Evolutionary conservation across 2,797 vertebrate species (phyloP).

Genomic region (Chrysocyon brachyurus): DNA sequence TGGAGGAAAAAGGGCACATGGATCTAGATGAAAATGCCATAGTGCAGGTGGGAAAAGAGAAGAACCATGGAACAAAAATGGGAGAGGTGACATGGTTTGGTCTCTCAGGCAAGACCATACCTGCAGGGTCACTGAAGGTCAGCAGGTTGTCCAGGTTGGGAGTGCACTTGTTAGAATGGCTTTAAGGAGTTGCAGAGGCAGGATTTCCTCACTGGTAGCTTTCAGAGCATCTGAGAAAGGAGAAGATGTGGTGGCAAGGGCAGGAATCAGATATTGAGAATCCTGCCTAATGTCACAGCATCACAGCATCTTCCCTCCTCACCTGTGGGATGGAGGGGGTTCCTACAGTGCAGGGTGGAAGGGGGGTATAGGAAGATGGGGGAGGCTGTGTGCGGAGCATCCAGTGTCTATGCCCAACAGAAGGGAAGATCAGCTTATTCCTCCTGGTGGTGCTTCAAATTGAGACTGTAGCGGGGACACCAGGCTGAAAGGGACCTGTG

Average conservation of each 20-base stretch:
- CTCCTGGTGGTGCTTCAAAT: background rate
- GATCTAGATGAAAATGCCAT: background rate
- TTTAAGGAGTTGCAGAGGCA: background rate
- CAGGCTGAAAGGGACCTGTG: background rate
- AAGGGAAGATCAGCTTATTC: background rate
- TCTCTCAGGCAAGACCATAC: background rate
- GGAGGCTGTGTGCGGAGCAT: background rate
- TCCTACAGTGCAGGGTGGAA: background rate
- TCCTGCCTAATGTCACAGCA: background rate
- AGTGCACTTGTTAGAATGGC: background rate
- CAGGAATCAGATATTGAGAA: background rate
- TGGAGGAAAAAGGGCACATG: background rate
- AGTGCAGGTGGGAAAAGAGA: background rate
- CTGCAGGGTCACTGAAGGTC: background rate
- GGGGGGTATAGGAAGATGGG: background rate
- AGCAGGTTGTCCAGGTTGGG: background rate
- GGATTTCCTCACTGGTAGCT: background rate
- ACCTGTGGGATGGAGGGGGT: background rate
- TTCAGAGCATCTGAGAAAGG: background rate
- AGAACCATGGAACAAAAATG: background rate
- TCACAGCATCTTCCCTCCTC: background rate
- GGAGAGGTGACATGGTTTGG: background rate
- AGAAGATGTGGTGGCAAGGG: background rate
- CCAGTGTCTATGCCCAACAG: accelerated
- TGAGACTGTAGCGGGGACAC: background rate